Conservation (phyloP, 2,888 invertebrate genomes). For the Drosophila nr. medialis region DNA sequence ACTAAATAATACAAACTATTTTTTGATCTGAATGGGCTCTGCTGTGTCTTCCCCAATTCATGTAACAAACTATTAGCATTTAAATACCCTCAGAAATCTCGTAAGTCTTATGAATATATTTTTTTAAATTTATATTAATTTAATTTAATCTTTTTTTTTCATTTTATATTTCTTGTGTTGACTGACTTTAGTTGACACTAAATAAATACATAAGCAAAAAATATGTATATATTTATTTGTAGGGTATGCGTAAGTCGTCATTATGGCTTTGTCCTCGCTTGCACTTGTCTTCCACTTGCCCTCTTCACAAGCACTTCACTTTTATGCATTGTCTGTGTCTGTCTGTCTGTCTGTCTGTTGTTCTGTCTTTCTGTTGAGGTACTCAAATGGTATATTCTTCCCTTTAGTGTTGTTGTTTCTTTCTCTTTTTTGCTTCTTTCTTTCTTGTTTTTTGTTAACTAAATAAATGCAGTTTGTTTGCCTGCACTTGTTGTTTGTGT, state of each 20-base stretch:
- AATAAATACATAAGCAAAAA: background rate
- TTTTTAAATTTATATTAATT: background rate
- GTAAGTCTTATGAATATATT: background rate
- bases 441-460: slow-evolving; percentile 56
- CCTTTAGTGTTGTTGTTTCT: slow-evolving; percentile 43
- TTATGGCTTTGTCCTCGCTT: background rate
- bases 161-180: background rate
- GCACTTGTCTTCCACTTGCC: slow-evolving; percentile 42
- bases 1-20: background rate
- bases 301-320: slow-evolving; percentile 68
- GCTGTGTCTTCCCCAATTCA: background rate
- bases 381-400: slow-evolving; percentile 74
- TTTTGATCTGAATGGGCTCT: background rate
- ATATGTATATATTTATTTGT: background rate
- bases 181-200: background rate
- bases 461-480: slow-evolving; percentile 79
- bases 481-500: slow-evolving; percentile 78
- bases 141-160: background rate
- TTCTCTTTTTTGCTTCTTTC: slow-evolving; percentile 2
- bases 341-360: background rate
- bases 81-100: background rate
- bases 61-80: background rate
- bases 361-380: slow-evolving; percentile 56
- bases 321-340: slow-evolving; percentile 77
- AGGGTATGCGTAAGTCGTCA: slow-evolving; percentile 23